phyloP scores from a whole-genome alignment of 2,113 vertebrate genomes.

The Nothoprocta pentlandii region DNA sequence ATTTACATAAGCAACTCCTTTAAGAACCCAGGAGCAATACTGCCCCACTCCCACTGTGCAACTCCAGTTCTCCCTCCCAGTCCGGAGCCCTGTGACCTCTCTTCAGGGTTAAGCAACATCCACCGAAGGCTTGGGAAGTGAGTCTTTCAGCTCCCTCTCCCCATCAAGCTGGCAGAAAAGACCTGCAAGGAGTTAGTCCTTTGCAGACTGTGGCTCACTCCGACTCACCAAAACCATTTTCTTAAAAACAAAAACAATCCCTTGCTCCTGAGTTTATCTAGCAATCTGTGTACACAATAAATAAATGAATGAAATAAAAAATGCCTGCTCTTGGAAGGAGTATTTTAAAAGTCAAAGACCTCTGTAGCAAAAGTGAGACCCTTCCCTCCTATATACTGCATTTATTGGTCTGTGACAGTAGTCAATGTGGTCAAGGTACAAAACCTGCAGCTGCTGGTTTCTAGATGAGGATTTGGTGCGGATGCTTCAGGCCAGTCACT shows the following conservation, averaged over 20 bases:
- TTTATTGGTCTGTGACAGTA: not conserved
- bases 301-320: no score
- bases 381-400: not conserved
- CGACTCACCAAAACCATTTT: not conserved
- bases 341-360: not conserved
- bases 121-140: not conserved
- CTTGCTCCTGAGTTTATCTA: not conserved
- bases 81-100: no score
- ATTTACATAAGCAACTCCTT: not conserved
- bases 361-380: not conserved
- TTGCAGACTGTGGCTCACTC: not conserved
- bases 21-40: not conserved
- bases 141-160: no score
- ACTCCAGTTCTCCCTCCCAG: not conserved
- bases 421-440: rapidly evolving
- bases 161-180: not conserved
- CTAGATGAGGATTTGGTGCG: not conserved
- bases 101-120: not conserved
- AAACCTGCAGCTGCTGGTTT: not conserved
- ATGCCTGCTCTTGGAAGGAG: not conserved
- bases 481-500: rapidly evolving
- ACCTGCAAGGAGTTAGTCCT: not conserved
- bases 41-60: not conserved
- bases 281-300: not conserved
- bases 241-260: not conserved